Base-by-base conservation (phyloP, 2,888 invertebrate species). In the Mesorhabditis spiculigera region DNA sequence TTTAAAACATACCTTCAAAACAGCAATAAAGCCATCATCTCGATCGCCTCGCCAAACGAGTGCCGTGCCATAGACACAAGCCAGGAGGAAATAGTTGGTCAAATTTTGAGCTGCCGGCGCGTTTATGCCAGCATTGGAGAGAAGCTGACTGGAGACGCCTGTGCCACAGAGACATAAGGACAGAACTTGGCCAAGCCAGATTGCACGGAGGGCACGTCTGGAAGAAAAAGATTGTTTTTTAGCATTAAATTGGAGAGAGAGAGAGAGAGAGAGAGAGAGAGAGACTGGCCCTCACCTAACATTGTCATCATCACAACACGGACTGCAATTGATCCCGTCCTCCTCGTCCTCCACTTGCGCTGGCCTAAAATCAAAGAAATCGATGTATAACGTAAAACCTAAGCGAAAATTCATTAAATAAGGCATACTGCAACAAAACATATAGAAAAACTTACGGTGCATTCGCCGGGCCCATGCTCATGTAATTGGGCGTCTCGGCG, bases 71-170 rank as follows among this genome's bases (percentile, higher is more conserved):
- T 92, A 93, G 73, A 92, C 90, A 79, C 92, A 88, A 82, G 91
- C 91, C 78, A 93, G 89, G 76, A 91, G 89, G 78, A 91, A 88
- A 86, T 93, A 93, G 83, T 92, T 92, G 67, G 92, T 90, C 82
- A 93, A 90, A 78, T 91, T 91, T 87, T 93, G 93, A 66, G 91
- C 92, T 90, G 92, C 92, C 6, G 92, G 92, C 44, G 92, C 90
- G 76, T 91, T 90, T 72, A 92, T 90, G 83, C 90, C 90, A 73
- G 90, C 89, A 80, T 90, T 85, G 43, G 79, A 90, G 82, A 92
- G 89, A 75, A 91, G 87, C 79, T 92, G 91, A 74, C 91, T 91
- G 77, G 91, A 87, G 68, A 91, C 90, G 82, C 91, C 93, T 85
- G 92, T 92, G 64, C 91, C 91, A 87, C 92, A 92, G 67, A 93